Evolutionary conservation across 2,113 vertebrate species (phyloP).

Genomic region (Caracal caracal): DNA sequence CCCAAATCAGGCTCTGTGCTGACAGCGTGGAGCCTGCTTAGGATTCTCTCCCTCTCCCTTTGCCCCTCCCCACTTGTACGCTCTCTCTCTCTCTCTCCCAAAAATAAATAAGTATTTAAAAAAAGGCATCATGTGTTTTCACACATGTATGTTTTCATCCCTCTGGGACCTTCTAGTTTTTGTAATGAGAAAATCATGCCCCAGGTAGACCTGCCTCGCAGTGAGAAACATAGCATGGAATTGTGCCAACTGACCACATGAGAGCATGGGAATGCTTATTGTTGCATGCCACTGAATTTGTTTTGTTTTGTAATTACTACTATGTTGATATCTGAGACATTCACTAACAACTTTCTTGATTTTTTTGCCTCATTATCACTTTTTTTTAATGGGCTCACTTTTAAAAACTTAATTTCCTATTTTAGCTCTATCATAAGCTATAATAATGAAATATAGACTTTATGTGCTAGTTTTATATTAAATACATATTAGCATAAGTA

Average conservation of each 20-base stretch:
- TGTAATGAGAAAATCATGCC: neutral
- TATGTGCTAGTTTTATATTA: neutral
- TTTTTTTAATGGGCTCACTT: neutral
- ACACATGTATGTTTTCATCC: neutral
- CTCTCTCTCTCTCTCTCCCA: too few relatives aligned
- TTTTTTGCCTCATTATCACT: neutral
- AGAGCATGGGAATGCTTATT: neutral
- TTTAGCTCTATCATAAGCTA: neutral
- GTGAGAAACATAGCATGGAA: neutral
- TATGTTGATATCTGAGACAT: neutral
- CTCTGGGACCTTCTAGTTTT: neutral
- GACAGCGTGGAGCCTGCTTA: too few relatives aligned
- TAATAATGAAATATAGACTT: neutral
- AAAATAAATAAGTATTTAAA: too few relatives aligned
- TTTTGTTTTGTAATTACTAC: neutral
- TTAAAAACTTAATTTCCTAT: neutral
- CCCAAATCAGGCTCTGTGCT: too few relatives aligned
- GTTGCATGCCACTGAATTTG: neutral
- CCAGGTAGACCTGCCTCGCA: neutral
- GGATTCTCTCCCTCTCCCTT: too few relatives aligned
- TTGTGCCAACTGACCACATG: neutral
- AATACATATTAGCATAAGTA: neutral
- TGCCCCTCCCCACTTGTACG: too few relatives aligned
- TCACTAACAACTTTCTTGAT: neutral
- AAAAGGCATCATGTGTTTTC: neutral